A percentile compares a stretch with the other conserved stretches of the same genome.
phyloP scores from a whole-genome alignment of 2,888 invertebrate species.

The Antheraea assamensis region DNA sequence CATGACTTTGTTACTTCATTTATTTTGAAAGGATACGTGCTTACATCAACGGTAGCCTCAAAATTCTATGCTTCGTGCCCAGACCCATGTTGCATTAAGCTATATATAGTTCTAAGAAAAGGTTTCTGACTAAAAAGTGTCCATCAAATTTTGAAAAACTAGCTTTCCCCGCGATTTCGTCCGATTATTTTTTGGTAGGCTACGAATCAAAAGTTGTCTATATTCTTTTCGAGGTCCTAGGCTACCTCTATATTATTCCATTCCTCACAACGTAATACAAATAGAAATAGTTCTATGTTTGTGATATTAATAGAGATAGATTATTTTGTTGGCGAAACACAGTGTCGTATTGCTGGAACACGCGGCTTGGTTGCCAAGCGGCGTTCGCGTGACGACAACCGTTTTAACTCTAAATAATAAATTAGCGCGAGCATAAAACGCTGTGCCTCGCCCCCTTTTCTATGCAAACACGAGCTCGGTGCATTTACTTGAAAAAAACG shows the following conservation, averaged over 20 bases:
- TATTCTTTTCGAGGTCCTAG: too few species aligned
- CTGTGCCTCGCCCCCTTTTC: slow-evolving; percentile 25
- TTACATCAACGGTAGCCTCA: neutral
- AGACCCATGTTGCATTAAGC: too few species aligned
- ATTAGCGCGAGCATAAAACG: slow-evolving; percentile 37
- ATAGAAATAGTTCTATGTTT: too few species aligned
- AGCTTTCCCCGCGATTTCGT: too few species aligned
- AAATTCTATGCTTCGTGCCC: neutral
- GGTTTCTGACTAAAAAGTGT: neutral
- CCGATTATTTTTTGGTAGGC: too few species aligned
- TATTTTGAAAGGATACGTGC: neutral
- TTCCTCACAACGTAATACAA: too few species aligned
- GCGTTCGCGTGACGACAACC: slow-evolving; percentile 36
- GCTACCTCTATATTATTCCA: too few species aligned
- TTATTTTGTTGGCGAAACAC: neutral
- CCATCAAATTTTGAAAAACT: neutral
- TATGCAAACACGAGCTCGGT: slow-evolving; percentile 23
- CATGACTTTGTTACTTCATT: neutral
- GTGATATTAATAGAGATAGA: neutral
- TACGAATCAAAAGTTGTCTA: too few species aligned
- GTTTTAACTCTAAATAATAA: slow-evolving; percentile 41
- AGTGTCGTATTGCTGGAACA: slow-evolving; percentile 18
- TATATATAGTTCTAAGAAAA: neutral
- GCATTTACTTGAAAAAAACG: slow-evolving; percentile 20
- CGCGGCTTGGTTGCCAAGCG: slow-evolving; percentile 3